phyloP scores from a whole-genome alignment of 2,888 invertebrate species.

The Cerastis rubricosa region DNA sequence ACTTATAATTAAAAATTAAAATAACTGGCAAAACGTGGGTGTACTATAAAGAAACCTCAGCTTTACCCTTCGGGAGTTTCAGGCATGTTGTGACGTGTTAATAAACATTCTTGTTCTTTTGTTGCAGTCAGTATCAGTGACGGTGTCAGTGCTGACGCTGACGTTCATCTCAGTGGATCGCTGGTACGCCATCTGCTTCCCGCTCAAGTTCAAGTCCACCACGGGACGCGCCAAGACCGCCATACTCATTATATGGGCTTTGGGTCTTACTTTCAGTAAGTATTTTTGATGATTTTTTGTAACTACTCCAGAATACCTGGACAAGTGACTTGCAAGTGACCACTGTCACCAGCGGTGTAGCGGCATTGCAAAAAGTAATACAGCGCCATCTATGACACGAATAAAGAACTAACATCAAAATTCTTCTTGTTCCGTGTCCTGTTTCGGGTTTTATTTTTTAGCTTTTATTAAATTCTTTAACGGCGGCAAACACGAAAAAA shows the following conservation, averaged over 20 bases:
- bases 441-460: not conserved
- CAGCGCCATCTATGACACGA: no score
- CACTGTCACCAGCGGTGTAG: no score
- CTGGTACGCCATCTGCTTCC: conserved; percentile 98
- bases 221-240: conserved; percentile 95
- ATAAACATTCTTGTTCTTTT: conserved; percentile 59
- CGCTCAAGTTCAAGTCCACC: conserved; percentile 96
- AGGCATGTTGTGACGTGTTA: not conserved
- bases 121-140: conserved; percentile 97
- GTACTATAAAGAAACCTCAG: not conserved
- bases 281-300: conserved; percentile 58
- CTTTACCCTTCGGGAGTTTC: not conserved
- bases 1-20: no score
- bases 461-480: conserved; percentile 3
- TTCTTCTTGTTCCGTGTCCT: not conserved
- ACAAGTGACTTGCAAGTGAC: no score
- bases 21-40: no score
- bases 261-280: conserved; percentile 94
- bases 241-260: conserved; percentile 95
- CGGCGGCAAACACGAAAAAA: not conserved
- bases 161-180: conserved; percentile 98
- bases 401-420: no score
- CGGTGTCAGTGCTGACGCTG: conserved; percentile 97
- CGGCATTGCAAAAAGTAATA: no score
- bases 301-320: not conserved